Conservation (phyloP, 2,888 invertebrate genomes). For the Drosophila birchii region DNA sequence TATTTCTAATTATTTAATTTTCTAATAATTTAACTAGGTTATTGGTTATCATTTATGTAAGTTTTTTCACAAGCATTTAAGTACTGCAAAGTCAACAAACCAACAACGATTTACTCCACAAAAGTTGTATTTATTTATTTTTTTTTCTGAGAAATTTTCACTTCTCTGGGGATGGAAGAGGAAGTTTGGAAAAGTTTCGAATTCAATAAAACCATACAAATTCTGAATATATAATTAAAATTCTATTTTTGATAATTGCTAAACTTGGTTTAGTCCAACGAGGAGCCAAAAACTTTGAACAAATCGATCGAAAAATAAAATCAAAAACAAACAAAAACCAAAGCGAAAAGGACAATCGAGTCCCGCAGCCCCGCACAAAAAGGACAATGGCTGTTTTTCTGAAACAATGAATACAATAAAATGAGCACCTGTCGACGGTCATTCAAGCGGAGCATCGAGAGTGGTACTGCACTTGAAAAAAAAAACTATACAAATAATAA, state of each 20-base stretch:
- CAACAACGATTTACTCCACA: conserved; percentile 6
- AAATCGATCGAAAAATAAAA: neutral
- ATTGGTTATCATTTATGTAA: neutral
- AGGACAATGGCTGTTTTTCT: conserved; percentile 34
- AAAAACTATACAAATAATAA: neutral
- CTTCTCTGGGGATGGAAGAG: neutral
- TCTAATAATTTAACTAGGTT: neutral
- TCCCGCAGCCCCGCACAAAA: conserved; percentile 9
- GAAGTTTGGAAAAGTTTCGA: conserved; percentile 2
- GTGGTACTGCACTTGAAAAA: neutral
- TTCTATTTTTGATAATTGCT: conserved; percentile 43
- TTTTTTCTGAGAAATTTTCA: conserved; percentile 8
- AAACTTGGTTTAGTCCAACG: conserved; percentile 21
- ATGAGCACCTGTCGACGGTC: conserved; percentile 44
- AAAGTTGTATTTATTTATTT: conserved; percentile 11
- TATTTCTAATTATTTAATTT: neutral
- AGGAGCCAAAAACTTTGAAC: conserved; percentile 21
- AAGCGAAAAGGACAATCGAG: conserved; percentile 12
- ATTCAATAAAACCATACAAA: conserved; percentile 14
- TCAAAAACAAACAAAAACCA: conserved; percentile 5
- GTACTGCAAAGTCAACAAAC: conserved; percentile 11
- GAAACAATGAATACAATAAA: conserved; percentile 35
- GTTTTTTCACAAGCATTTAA: conserved; percentile 1
- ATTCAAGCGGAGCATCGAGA: conserved; percentile 4
- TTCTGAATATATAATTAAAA: conserved; percentile 39